Conservation (phyloP, 1,140 invertebrate species). For the Drosophila busckii region DNA sequence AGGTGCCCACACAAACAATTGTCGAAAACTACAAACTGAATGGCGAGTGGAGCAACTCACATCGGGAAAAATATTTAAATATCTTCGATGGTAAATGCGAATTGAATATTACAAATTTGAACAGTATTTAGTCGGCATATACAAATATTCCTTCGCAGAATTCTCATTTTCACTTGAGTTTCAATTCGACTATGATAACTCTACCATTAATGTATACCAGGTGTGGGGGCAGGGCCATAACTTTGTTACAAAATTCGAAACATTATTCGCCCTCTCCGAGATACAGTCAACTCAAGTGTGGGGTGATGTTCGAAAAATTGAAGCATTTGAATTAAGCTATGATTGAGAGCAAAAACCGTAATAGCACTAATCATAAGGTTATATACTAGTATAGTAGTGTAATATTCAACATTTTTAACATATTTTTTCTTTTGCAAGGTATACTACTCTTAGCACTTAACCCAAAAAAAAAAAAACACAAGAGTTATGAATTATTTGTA, state of each 20-base stretch:
- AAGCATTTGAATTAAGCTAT: slow-evolving; percentile 47
- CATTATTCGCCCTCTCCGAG: slow-evolving; percentile 39
- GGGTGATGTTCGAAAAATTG: slow-evolving; percentile 70
- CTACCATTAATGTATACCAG: slow-evolving; percentile 53
- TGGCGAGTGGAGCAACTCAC: slow-evolving; percentile 53
- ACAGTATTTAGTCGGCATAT: slow-evolving; percentile 29
- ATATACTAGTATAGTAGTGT: too few species aligned
- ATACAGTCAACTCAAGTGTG: slow-evolving; percentile 67
- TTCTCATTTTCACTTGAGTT: slow-evolving; percentile 61
- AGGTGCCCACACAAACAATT: slow-evolving; percentile 44
- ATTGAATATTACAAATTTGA: slow-evolving; percentile 8
- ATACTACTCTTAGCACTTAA: too few species aligned
- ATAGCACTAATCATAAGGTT: slow-evolving; percentile 34
- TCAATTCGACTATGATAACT: slow-evolving; percentile 51
- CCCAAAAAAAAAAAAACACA: too few species aligned
- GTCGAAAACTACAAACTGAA: slow-evolving; percentile 63
- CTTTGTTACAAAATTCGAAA: slow-evolving; percentile 44
- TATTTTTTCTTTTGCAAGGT: too few species aligned
- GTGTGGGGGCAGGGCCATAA: slow-evolving; percentile 45
- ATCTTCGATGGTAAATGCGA: slow-evolving; percentile 62
- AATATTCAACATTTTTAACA: too few species aligned
- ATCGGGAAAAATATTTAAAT: slow-evolving; percentile 45
- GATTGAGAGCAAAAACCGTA: slow-evolving; percentile 29
- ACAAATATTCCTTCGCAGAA: slow-evolving; percentile 66
- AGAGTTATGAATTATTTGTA: too few species aligned